phyloP scores from a whole-genome alignment of 2,888 invertebrate species.

The Ceraclea dissimilis region DNA sequence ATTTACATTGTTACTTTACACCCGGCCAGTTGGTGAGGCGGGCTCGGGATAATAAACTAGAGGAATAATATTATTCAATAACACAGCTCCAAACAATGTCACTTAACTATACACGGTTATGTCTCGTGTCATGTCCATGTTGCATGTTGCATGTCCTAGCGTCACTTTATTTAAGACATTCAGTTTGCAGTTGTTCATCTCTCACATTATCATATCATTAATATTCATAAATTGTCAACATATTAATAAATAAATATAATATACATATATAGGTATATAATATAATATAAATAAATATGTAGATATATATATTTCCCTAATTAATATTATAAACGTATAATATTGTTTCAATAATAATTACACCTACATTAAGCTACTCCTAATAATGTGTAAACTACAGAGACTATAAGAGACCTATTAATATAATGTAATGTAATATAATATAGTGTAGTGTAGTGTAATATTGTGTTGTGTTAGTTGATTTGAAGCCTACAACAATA shows the following conservation, averaged over 20 bases:
- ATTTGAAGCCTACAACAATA: slow-evolving; percentile 13
- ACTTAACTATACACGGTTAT: slow-evolving; percentile 13
- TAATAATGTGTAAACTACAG: slow-evolving; percentile 25
- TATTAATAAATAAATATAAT: slow-evolving; percentile 26
- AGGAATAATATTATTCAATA: slow-evolving; percentile 10
- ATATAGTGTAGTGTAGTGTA: no score
- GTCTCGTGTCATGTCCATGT: background rate
- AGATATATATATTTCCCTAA: slow-evolving; percentile 22
- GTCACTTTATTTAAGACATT: slow-evolving; percentile 11
- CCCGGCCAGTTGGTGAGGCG: background rate
- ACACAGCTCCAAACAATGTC: slow-evolving; percentile 17
- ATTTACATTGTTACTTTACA: background rate
- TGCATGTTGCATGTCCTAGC: no score
- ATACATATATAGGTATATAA: background rate
- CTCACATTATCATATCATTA: background rate
- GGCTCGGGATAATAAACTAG: slow-evolving; percentile 2
- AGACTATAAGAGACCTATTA: slow-evolving; percentile 21
- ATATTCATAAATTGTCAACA: slow-evolving; percentile 21
- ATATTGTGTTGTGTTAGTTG: slow-evolving; percentile 17
- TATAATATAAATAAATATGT: background rate
- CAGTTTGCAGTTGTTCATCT: slow-evolving; percentile 17
- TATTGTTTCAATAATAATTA: slow-evolving; percentile 24
- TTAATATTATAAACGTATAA: slow-evolving; percentile 24
- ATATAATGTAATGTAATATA: no score
- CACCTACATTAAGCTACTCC: slow-evolving; percentile 25